Evolutionary conservation across 2,113 vertebrate species (phyloP), one percentile per base, ranked within the genome.

Genomic region (Oryzias melastigma): DNA sequence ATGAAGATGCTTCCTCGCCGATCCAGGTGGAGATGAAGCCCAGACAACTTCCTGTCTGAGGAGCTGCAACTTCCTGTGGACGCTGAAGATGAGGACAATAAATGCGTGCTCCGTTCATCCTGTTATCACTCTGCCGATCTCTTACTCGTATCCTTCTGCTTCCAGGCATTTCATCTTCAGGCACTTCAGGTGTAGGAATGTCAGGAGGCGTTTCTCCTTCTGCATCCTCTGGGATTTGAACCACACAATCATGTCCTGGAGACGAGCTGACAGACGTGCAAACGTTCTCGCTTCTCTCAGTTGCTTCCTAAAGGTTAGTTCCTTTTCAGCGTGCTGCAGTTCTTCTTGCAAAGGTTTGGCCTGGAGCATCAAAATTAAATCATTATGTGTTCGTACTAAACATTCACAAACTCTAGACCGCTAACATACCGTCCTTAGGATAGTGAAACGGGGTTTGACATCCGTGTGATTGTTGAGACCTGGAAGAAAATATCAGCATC

Each of bases 111-210:
- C 7, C 42, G 17, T 52, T 22, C 4, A n/a, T 24, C 10, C 19
- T 14, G 20, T 4, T 48, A 35, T 17, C 1, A 20, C 43, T 17
- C 15, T 47, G 55, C 6, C 24, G 1, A 5, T n/a, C 46, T 40
- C 84, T 82, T 86, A 92, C 91, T 86, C 86, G 83, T 81, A 58
- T 5, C 90, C 89, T 3, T 73, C 73, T 35, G 75, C 54, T 52
- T 92, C 91, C 1, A 89, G 51, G 17, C 27, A 15, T 65, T 71
- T 85, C 78, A 91, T 76, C 62, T 70, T 77, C 3, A 50, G 55
- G 46, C 88, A 92, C 74, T 82, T 89, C 7, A 93, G 67, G 22
- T 14, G 60, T 50, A 88, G 52, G 65, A 88, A 87, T 16, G 27
- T 71, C 52, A 93, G 69, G 13, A 58, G 61, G 4, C 62, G 19